phyloP scores from a whole-genome alignment of 2,797 vertebrate genomes.

The Microhierax caerulescens region DNA sequence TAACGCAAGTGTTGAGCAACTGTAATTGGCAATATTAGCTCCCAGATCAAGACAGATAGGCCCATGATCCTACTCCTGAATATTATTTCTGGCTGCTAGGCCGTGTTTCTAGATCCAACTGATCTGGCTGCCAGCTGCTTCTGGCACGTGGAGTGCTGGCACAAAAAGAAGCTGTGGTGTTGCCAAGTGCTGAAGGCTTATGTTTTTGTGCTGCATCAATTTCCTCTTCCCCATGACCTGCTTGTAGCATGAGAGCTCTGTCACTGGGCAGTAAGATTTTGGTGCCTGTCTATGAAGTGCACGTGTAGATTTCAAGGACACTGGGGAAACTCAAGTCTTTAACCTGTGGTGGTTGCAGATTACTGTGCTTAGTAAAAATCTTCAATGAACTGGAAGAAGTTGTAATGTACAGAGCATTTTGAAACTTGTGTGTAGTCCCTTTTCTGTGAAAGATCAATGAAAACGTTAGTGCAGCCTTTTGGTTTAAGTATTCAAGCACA shows the following conservation, averaged over 20 bases:
- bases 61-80: not conserved
- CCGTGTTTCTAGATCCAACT: not conserved
- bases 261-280: not conserved
- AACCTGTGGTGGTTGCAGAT: not conserved
- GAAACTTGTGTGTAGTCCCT: not conserved
- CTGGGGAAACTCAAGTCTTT: not conserved
- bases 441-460: not conserved
- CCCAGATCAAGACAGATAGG: not conserved
- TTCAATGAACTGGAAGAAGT: not conserved
- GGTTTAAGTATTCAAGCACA: not conserved
- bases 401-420: not conserved
- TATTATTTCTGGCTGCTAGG: not conserved
- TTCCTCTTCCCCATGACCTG: not conserved
- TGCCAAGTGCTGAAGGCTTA: not conserved
- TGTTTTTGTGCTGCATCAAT: not conserved
- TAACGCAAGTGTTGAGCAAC: not conserved
- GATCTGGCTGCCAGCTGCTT: not conserved
- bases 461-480: not conserved
- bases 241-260: not conserved
- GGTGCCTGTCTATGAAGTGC: not conserved
- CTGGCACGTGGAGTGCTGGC: not conserved
- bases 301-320: not conserved
- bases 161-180: not conserved
- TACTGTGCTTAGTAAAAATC: not conserved
- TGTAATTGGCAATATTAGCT: not conserved